phyloP scores from a whole-genome alignment of 1,140 invertebrate species.

The Drosophila willistoni region DNA sequence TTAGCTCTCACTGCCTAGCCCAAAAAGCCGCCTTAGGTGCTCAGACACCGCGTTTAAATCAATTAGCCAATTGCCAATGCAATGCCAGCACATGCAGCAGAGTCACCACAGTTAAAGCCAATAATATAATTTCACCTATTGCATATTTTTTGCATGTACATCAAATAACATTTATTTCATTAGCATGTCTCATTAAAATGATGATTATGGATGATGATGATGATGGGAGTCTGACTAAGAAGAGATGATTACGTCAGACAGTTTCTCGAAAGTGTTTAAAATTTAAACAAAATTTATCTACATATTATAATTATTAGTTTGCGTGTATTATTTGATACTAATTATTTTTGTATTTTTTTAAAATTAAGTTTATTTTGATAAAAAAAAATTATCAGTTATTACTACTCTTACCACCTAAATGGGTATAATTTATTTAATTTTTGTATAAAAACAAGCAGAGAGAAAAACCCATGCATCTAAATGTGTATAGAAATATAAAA shows the following conservation, averaged over 20 bases:
- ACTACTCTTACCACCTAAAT: constrained; percentile 46
- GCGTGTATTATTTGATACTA: constrained; percentile 50
- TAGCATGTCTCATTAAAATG: constrained; percentile 26
- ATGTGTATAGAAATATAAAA: constrained; percentile 37
- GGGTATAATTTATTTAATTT: constrained; percentile 67
- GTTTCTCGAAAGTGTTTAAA: constrained; percentile 51
- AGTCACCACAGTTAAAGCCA: constrained; percentile 18
- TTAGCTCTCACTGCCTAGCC: constrained; percentile 49
- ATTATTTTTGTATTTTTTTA: constrained; percentile 45
- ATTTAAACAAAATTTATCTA: constrained; percentile 4
- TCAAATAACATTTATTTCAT: constrained; percentile 19
- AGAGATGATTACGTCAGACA: constrained; percentile 30
- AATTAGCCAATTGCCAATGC: constrained; percentile 23
- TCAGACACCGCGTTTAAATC: constrained; percentile 46
- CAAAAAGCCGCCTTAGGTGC: constrained; percentile 44
- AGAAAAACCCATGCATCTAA: constrained; percentile 4
- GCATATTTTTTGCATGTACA: constrained; percentile 34
- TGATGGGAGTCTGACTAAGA: constrained; percentile 8
- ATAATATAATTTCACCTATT: constrained; percentile 24
- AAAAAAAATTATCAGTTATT: constrained; percentile 22
- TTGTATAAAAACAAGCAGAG: constrained; percentile 28
- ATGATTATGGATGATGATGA: no score
- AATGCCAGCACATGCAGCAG: constrained; percentile 41
- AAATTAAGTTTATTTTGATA: constrained; percentile 52
- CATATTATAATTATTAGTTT: constrained; percentile 42